Evolutionary conservation across 2,797 vertebrate genomes (phyloP).

Genomic region (Orestias chungarensis): DNA sequence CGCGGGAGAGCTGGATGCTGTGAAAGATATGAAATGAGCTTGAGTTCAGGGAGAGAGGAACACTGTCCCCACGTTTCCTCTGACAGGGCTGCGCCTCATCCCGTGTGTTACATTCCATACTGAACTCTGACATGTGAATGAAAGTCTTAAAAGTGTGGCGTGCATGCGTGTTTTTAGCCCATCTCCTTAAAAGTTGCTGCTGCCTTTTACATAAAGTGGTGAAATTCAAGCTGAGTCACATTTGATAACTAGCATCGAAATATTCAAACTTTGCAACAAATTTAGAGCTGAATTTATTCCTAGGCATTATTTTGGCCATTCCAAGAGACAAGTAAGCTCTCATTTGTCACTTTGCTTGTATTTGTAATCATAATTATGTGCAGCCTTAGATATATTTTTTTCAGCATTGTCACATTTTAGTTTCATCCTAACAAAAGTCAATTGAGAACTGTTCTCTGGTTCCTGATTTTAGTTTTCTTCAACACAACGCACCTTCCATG

Average conservation of each 20-base stretch:
- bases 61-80: conserved; percentile 31
- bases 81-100: conserved; percentile 12
- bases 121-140: conserved; percentile 2
- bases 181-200: too few relatives aligned
- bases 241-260: background rate
- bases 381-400: background rate
- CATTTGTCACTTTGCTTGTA: background rate
- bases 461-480: too few relatives aligned
- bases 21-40: conserved; percentile 54
- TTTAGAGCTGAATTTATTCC: background rate
- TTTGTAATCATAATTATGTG: background rate
- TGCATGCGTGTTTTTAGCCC: too few relatives aligned
- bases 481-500: too few relatives aligned
- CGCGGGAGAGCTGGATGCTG: conserved; percentile 42
- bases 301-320: background rate
- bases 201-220: too few relatives aligned
- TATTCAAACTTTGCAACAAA: background rate
- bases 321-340: background rate
- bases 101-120: conserved; percentile 11
- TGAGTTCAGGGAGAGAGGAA: conserved; percentile 35
- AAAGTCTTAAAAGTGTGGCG: too few relatives aligned
- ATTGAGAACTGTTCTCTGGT: background rate
- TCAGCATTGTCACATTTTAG: background rate
- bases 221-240: background rate
- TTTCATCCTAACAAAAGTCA: too few relatives aligned